These are phyloP conservation scores for Paratilapia polleni DNA, from an alignment of 2,113 vertebrate genomes.

Conservation along the genomic window DNA sequence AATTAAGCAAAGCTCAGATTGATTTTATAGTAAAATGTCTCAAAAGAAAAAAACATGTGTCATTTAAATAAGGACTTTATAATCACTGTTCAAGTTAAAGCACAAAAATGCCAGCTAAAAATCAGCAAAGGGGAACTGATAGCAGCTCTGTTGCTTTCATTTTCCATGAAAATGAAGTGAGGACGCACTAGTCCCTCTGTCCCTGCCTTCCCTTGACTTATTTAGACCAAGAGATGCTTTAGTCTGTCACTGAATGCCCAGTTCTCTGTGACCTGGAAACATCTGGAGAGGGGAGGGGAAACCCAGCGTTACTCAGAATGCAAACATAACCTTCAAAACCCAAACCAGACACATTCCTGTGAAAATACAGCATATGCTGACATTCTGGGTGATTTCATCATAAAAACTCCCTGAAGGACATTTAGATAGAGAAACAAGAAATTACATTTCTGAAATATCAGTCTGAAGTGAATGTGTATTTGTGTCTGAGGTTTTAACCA, in stretches of 20 bases:
- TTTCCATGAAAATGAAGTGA: constrained; percentile 46
- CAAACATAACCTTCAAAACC: constrained; percentile 18
- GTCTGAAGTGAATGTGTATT: background rate
- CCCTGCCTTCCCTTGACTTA: constrained; percentile 9
- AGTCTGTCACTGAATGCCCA: background rate
- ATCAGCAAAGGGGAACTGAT: constrained; percentile 2
- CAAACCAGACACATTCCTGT: constrained; percentile 8
- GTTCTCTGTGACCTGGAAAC: constrained; percentile 72
- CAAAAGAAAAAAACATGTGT: background rate
- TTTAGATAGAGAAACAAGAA: background rate
- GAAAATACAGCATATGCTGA: background rate
- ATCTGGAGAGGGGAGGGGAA: constrained; percentile 58
- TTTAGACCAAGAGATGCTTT: background rate
- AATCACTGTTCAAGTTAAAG: background rate
- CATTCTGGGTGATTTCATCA: background rate
- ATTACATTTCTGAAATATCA: background rate
- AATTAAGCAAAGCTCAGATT: background rate
- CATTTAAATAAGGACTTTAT: background rate
- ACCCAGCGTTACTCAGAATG: background rate
- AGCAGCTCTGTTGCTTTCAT: constrained; percentile 3
- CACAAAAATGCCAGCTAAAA: background rate
- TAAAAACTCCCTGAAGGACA: background rate
- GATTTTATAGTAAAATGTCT: fast-evolving
- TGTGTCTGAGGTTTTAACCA: background rate
- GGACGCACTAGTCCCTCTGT: constrained; percentile 45